A percentile compares a stretch with the other conserved stretches of the same genome.
Evolutionary conservation across 1,140 invertebrate species (phyloP).

Genomic region (Hyposmocoma kahamanoa): DNA sequence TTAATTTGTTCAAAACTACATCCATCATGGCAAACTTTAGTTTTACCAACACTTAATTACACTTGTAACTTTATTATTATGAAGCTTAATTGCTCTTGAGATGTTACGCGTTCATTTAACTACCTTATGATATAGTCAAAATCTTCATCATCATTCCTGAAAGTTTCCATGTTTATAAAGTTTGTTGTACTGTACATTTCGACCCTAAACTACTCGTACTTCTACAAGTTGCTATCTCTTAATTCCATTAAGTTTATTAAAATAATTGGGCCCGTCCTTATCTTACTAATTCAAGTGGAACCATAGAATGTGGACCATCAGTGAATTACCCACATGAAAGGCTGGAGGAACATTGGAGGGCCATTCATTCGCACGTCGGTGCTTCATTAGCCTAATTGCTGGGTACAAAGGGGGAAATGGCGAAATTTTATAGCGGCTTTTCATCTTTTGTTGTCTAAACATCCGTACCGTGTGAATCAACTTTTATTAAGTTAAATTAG

Average conservation of each 20-base stretch:
- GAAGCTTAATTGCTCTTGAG: too few species aligned
- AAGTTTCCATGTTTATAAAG: too few species aligned
- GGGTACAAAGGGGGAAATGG: constrained; percentile 59
- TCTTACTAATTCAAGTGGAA: constrained; percentile 35
- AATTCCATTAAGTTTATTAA: neutral
- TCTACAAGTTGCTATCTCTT: too few species aligned
- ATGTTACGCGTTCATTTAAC: too few species aligned
- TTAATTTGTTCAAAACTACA: too few species aligned
- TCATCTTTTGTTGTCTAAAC: constrained; percentile 64
- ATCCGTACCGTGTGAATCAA: constrained; percentile 34
- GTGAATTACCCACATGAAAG: constrained; percentile 66
- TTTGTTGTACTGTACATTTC: too few species aligned
- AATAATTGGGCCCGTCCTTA: constrained; percentile 4
- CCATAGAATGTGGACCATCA: constrained; percentile 41
- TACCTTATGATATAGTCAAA: too few species aligned
- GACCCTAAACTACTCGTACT: too few species aligned
- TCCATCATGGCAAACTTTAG: too few species aligned
- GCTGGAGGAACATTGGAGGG: constrained; percentile 52
- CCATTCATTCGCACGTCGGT: constrained; percentile 55
- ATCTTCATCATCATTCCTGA: too few species aligned
- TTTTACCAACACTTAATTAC: too few species aligned
- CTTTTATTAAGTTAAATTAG: constrained; percentile 13
- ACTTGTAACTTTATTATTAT: too few species aligned
- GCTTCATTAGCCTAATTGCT: constrained; percentile 70
- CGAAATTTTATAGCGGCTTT: constrained; percentile 64